Percentiles rank a stretch among this genome's conserved stretches.
Evolutionary conservation across 64 coral and sea anemone species (phyloP).

Genomic region (Platygyra sinensis): DNA sequence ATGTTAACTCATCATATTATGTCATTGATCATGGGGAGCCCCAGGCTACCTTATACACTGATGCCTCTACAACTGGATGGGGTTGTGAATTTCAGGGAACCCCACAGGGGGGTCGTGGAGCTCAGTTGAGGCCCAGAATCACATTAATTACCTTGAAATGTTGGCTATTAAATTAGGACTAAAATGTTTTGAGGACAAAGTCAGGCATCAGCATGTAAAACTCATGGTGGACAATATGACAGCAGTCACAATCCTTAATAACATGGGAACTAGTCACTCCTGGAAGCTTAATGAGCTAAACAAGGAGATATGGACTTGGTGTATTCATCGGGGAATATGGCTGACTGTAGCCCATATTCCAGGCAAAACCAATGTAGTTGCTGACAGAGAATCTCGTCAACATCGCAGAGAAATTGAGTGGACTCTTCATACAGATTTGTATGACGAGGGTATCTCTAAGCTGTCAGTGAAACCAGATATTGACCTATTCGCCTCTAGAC

Average conservation of each 20-base stretch:
- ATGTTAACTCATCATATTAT: conserved; percentile 15
- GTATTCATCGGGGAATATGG: too few species aligned
- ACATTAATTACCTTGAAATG: conserved; percentile 53
- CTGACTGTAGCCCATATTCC: too few species aligned
- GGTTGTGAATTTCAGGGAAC: conserved; percentile 3
- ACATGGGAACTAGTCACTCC: too few species aligned
- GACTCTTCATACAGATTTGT: conserved; percentile 27
- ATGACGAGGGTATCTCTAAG: conserved; percentile 16
- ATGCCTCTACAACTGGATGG: conserved; percentile 24
- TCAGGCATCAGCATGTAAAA: conserved; percentile 38
- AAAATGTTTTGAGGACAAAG: conserved; percentile 20
- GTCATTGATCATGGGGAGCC: conserved; percentile 24
- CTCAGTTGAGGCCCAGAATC: conserved; percentile 26
- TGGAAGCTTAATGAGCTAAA: too few species aligned
- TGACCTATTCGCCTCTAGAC: conserved; percentile 60
- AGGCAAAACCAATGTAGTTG: too few species aligned
- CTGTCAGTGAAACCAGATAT: conserved; percentile 50
- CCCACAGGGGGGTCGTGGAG: conserved; percentile 19
- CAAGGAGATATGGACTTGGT: too few species aligned
- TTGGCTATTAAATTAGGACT: conserved; percentile 43
- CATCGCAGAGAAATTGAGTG: conserved; percentile 58
- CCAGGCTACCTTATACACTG: neutral
- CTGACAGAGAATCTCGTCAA: too few species aligned
- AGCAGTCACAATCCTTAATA: too few species aligned
- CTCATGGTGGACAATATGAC: conserved; percentile 49